Evolutionary conservation across 2,113 vertebrate genomes (phyloP).

Genomic region (Etheostoma spectabile): DNA sequence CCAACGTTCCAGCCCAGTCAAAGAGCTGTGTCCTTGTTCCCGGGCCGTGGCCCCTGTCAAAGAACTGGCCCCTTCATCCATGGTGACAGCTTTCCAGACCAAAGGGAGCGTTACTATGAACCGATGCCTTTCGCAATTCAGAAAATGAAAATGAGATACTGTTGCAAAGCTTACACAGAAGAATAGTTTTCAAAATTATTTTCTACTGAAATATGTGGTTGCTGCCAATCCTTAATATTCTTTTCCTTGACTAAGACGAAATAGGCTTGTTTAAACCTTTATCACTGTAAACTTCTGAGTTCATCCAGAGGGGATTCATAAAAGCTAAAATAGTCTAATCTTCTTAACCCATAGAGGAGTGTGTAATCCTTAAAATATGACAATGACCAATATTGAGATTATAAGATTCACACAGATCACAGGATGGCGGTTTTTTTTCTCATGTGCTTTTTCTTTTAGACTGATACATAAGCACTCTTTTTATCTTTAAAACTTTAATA

Average conservation of each 20-base stretch:
- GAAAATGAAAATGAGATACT: background rate
- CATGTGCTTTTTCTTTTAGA: background rate
- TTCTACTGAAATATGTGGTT: background rate
- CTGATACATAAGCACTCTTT: conserved; percentile 15
- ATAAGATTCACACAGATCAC: conserved; percentile 41
- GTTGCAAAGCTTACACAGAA: too few relatives aligned
- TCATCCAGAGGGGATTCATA: conserved; percentile 30
- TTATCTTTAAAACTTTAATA: conserved; percentile 46
- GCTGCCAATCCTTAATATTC: background rate
- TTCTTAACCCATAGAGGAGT: conserved; percentile 34
- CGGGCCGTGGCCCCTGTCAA: conserved; percentile 37
- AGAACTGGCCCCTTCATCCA: conserved; percentile 22
- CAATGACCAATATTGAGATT: conserved; percentile 39
- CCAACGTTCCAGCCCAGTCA: background rate
- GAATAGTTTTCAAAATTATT: background rate
- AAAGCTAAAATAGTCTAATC: conserved; percentile 38
- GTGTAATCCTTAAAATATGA: conserved; percentile 42
- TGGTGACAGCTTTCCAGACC: conserved; percentile 20
- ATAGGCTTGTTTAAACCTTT: background rate
- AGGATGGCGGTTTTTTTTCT: conserved; percentile 23
- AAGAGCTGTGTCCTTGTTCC: conserved; percentile 32
- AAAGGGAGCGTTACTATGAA: conserved; percentile 1
- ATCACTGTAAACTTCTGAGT: conserved; percentile 16
- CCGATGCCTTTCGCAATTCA: background rate
- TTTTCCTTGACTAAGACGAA: background rate